These are phyloP conservation scores for Numenius phaeopus DNA, from an alignment of 2,797 vertebrate genomes.

Conservation along the genomic window DNA sequence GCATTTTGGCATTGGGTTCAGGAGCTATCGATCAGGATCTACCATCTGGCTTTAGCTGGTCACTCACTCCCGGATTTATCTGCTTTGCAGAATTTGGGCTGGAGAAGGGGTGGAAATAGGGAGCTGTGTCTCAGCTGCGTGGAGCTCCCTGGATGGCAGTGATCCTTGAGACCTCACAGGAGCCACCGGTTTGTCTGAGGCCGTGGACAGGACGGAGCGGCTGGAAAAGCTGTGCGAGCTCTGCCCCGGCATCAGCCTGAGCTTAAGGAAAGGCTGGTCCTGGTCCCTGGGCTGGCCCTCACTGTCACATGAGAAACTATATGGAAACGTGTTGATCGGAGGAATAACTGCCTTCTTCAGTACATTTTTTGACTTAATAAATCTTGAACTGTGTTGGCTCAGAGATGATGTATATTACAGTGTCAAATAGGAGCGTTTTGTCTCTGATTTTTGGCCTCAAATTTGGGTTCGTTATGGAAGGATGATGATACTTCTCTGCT, in stretches of 20 bases:
- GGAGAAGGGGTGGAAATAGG: not conserved
- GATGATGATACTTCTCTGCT: not conserved
- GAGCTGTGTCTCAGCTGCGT: not conserved
- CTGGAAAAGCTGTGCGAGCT: not conserved
- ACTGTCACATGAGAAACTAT: not conserved
- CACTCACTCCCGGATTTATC: not conserved
- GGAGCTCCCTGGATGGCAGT: not conserved
- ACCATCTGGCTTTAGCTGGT: not conserved
- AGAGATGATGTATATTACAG: not conserved
- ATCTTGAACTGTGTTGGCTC: not conserved
- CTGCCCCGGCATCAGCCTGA: not conserved
- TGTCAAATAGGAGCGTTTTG: not conserved
- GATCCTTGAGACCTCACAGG: fast-evolving
- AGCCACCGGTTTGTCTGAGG: fast-evolving
- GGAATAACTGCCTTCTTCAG: not conserved
- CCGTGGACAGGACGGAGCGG: fast-evolving
- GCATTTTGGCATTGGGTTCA: not conserved
- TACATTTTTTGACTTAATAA: not conserved
- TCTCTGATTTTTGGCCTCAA: not conserved
- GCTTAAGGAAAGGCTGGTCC: fast-evolving
- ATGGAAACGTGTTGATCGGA: not conserved
- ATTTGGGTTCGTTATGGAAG: not conserved
- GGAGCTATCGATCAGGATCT: not conserved
- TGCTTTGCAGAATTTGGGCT: not conserved
- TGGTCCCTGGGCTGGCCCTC: not conserved